Evolutionary conservation across 2,888 invertebrate genomes (phyloP).

Genomic region (Silvanus unidentatus): DNA sequence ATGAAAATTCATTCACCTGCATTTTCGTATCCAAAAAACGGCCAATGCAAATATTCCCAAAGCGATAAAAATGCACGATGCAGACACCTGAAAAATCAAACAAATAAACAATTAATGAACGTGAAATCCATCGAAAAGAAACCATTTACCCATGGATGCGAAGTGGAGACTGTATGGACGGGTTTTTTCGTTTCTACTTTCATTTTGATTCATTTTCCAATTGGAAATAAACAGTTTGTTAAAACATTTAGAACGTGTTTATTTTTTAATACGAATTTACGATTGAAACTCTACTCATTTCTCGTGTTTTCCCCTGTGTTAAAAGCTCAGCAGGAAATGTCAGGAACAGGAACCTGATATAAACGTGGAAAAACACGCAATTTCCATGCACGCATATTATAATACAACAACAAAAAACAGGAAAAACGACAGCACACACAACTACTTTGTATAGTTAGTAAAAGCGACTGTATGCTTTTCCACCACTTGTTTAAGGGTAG

Average conservation of each 20-base stretch:
- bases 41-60: conserved; percentile 45
- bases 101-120: conserved; percentile 6
- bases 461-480: too few relatives aligned
- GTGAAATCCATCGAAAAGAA: conserved; percentile 4
- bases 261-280: too few relatives aligned
- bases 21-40: conserved; percentile 47
- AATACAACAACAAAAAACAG: neutral
- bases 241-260: too few relatives aligned
- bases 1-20: conserved; percentile 41
- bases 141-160: conserved; percentile 30
- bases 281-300: too few relatives aligned
- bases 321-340: conserved; percentile 7
- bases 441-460: too few relatives aligned
- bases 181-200: conserved; percentile 25
- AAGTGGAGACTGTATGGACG: conserved; percentile 14
- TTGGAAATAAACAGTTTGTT: too few relatives aligned
- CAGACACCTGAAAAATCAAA: conserved; percentile 36
- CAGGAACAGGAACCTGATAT: neutral
- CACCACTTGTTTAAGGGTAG: too few relatives aligned
- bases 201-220: conserved; percentile 28
- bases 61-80: conserved; percentile 42
- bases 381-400: conserved; percentile 3
- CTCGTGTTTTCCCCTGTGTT: too few relatives aligned
- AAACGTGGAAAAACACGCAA: conserved; percentile 6
- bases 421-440: too few relatives aligned